Percentiles rank a stretch among this genome's conserved stretches.
phyloP scores from a whole-genome alignment of 2,113 vertebrate genomes.

The Stictonetta naevosa region DNA sequence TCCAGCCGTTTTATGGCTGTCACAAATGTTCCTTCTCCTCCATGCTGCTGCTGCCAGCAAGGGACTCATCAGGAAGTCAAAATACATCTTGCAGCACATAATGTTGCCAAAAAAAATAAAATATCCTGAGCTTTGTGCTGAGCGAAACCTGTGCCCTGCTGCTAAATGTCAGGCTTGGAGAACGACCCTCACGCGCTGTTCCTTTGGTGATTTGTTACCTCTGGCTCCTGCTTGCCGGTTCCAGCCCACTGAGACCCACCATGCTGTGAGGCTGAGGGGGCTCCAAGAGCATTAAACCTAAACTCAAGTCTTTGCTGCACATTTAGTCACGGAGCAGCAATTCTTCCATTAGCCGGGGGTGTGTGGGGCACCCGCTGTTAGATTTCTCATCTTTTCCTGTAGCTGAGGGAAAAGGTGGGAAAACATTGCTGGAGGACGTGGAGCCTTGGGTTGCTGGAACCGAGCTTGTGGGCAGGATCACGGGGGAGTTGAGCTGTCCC shows the following conservation, averaged over 20 bases:
- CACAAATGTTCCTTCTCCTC: neutral
- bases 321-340: neutral
- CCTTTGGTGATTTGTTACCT: neutral
- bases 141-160: neutral
- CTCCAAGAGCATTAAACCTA: neutral
- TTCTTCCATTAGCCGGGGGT: neutral
- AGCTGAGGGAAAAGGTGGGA: neutral
- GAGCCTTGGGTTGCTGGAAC: neutral
- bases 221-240: fast-evolving
- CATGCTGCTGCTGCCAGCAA: neutral
- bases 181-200: neutral
- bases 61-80: neutral
- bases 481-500: fast-evolving
- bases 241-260: fast-evolving
- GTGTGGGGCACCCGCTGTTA: neutral
- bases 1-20: neutral
- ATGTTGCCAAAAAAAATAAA: neutral
- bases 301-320: neutral
- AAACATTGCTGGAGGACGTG: fast-evolving
- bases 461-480: fast-evolving
- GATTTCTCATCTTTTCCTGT: neutral
- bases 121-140: neutral
- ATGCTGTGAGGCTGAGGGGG: neutral
- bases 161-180: neutral
- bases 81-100: neutral